These are phyloP conservation scores for Clepsis dumicolana DNA, from an alignment of 2,888 invertebrate species.

Conservation along the genomic window DNA sequence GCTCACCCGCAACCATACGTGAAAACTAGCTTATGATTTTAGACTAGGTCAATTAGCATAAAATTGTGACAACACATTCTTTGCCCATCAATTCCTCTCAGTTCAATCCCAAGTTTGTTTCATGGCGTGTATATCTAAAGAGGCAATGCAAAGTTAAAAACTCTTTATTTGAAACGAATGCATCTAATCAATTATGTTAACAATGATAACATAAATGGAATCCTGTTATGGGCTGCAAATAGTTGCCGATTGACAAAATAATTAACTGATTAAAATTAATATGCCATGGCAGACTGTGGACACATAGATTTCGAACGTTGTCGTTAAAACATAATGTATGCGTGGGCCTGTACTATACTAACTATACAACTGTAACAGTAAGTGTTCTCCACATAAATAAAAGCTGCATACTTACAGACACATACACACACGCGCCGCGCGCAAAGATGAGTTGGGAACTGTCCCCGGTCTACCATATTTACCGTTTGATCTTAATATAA, in stretches of 20 bases:
- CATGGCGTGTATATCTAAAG: too few relatives aligned
- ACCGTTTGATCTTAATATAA: conserved; percentile 72
- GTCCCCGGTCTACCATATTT: conserved; percentile 4
- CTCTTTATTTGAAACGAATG: background rate
- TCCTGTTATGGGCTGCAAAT: background rate
- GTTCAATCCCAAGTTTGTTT: too few relatives aligned
- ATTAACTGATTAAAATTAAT: background rate
- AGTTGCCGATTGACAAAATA: background rate
- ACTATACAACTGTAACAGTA: too few relatives aligned
- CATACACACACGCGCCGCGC: too few relatives aligned
- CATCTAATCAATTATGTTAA: background rate
- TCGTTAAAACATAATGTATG: background rate
- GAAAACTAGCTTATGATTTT: too few relatives aligned
- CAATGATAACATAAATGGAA: background rate
- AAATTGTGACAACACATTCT: background rate
- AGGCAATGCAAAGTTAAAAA: too few relatives aligned
- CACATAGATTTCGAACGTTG: background rate
- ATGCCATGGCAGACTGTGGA: background rate
- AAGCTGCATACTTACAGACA: too few relatives aligned
- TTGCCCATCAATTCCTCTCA: too few relatives aligned
- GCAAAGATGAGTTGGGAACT: too few relatives aligned
- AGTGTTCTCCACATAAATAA: too few relatives aligned
- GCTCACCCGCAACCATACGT: too few relatives aligned
- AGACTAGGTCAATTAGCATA: background rate
- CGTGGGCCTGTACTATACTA: too few relatives aligned